Evolutionary conservation across 1,140 invertebrate species (phyloP), one percentile per base, ranked within the genome.

Genomic region (Eueides isabella): DNA sequence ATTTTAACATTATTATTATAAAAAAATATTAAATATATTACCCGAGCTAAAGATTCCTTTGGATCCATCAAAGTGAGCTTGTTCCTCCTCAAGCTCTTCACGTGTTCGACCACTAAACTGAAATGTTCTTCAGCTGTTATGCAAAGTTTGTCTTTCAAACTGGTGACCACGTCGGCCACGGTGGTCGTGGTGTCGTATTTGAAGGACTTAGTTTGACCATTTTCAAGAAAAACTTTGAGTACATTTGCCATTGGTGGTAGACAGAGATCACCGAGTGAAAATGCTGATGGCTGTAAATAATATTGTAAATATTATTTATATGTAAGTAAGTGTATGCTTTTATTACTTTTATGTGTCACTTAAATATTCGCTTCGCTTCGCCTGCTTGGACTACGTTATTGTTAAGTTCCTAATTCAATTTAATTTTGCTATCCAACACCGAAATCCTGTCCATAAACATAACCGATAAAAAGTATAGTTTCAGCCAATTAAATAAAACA

Each of bases 161-260:
- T 98, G 69, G 95, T 94, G 9, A 98, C 95, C 63, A 99, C 97
- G 92, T 98, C 97, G 78, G 97, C 95, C 1, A 98, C 97, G 3
- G 97, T 97, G 16, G 98, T 99, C 64, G 95, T 97, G 29, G 96
- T 95, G 92, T 99, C 98, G 87, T 99, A 99, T 88, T 98, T 98
- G 91, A 99, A 99, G n/a, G 97, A 98, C 90, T 98, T 98, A 4
- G 98, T 98, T 92, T 98, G 98, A 3, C 98, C 98, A 88, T 98
- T 99, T 92, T 99, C 98, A 29, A 98, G 94, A 87, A 98, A 98
- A 38, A 98, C 97, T 93, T 98, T 98, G 29, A 98, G 94, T 11
- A 98, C 97, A 92, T 98, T 98, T 12, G 98, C 97, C 96, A 98
- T 97, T 33, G 97, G 97, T 16, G 97, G 97, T 38, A 97, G 94